These are phyloP conservation scores for Cebuella pygmaea DNA, from an alignment of 2,797 vertebrate species.

Conservation along the genomic window DNA sequence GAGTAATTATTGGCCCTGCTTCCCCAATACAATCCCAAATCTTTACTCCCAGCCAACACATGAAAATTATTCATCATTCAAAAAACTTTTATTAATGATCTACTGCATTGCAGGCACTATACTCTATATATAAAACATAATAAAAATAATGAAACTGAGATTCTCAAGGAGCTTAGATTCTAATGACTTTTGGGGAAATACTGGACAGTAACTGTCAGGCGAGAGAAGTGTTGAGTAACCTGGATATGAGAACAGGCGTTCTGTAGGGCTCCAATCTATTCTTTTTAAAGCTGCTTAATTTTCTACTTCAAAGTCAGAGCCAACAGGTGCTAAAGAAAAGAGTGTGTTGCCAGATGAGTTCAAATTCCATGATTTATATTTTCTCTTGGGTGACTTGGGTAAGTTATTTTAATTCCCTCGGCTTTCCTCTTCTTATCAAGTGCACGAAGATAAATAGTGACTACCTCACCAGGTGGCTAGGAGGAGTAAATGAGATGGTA, in stretches of 20 bases:
- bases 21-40: background rate
- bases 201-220: background rate
- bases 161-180: background rate
- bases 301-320: conserved; percentile 9
- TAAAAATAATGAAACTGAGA: background rate
- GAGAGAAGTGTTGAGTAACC: background rate
- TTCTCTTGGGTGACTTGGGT: background rate
- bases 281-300: background rate
- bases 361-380: conserved; percentile 26
- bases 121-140: background rate
- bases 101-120: background rate
- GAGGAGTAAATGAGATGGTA: conserved; percentile 5
- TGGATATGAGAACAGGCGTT: background rate
- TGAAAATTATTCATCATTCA: background rate
- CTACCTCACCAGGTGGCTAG: background rate
- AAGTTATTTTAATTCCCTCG: conserved; percentile 1
- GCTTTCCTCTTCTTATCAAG: conserved; percentile 20
- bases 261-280: background rate
- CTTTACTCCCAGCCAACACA: background rate
- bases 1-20: background rate
- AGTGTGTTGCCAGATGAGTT: background rate
- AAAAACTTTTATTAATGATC: background rate
- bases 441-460: background rate
- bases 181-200: background rate
- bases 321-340: background rate